Base-by-base conservation (phyloP, 1,140 invertebrate species). In the Microplitis mediator region DNA sequence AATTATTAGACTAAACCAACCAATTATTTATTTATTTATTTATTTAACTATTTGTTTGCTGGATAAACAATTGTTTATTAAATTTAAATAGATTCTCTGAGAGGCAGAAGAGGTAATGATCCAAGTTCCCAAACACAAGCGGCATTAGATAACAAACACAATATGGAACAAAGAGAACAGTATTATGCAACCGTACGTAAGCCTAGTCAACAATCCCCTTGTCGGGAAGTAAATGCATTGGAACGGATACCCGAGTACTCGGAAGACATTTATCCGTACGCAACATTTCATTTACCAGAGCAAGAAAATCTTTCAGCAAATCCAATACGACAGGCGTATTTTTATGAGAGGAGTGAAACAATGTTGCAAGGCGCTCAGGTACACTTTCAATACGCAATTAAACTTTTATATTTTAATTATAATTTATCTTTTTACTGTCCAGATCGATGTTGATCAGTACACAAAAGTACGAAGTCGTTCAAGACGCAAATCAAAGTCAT, bases 251-350 rank as follows among this genome's bases (percentile, higher is more conserved):
- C 89, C 76, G 89, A 90, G 80, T 90, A 89, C 84, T 89, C 89
- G 51, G 90, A 91, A 83, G 90, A 91, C 16, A 69, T 69, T 62
- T 69, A 69, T 69, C 68, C 68, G 5, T 69, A 69, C 81, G 90
- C 90, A 64, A 91, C 89, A 71, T 90, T 91, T 82, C 89, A 91
- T 84, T 86, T 91, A 75, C 87, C 89, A 70, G 88, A 89, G 79
- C 88, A 89, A 80, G 88, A 89, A 80, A 89, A 88, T 77, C 80
- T 86, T 36, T 84, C 84, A 16, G 83, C 79, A 23, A 81, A 86
- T 75, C 79, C 84, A 54, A 79, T 85, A 69, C 72, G 83, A 72
- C 76, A 87, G 69, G 82, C 83, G 13, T 86, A 84, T 68, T 83
- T 87, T 72, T 88, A 86, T 79, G 83, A 86, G 60, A 80, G 84